These are phyloP conservation scores for Procambarus clarkii DNA, from an alignment of 1,140 invertebrate species.

Conservation along the genomic window DNA sequence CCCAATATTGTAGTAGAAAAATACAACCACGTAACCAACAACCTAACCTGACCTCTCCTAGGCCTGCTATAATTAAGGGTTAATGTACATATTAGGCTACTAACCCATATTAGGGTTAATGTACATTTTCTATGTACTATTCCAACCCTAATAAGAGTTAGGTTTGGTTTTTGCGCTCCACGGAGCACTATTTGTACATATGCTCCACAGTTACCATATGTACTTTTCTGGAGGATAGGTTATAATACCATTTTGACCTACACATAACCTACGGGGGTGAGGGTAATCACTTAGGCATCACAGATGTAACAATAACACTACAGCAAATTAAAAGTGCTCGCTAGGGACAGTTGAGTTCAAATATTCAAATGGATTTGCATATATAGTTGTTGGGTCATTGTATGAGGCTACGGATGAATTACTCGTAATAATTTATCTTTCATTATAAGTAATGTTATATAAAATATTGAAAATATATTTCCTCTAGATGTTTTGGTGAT, in stretches of 20 bases:
- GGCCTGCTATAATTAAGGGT: too few relatives aligned
- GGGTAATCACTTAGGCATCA: background rate
- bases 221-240: too few relatives aligned
- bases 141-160: too few relatives aligned
- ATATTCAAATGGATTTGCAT: background rate
- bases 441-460: background rate
- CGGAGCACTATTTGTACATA: too few relatives aligned
- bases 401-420: background rate
- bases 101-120: too few relatives aligned
- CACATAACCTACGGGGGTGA: background rate
- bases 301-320: background rate
- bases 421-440: background rate
- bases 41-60: background rate
- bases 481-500: background rate
- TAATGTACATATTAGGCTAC: too few relatives aligned
- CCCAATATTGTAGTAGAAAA: too few relatives aligned
- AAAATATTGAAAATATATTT: background rate
- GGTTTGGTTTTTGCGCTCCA: too few relatives aligned
- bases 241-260: background rate
- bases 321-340: background rate
- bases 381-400: background rate
- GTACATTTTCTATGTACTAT: too few relatives aligned
- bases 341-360: background rate
- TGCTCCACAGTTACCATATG: too few relatives aligned
- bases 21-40: background rate